Conservation (phyloP, 1,140 invertebrate genomes). For the Aphelenchoides fujianensis region DNA sequence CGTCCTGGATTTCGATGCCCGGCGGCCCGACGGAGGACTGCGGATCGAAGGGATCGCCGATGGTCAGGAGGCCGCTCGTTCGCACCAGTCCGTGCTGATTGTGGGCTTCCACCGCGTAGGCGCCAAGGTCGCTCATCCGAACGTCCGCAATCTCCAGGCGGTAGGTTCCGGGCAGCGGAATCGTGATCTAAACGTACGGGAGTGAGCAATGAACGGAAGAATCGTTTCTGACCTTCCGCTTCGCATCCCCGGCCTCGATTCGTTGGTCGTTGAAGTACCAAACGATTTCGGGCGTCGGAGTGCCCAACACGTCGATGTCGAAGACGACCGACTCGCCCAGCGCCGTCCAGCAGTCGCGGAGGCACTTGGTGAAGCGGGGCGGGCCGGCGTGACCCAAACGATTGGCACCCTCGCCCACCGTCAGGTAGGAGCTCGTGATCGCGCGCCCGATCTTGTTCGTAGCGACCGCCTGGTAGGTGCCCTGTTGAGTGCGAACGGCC, state of each 20-base stretch:
- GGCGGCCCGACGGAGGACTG: neutral
- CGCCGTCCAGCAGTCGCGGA: slow-evolving; percentile 49
- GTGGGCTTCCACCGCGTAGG: slow-evolving; percentile 45
- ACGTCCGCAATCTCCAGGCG: slow-evolving; percentile 27
- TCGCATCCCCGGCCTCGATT: slow-evolving; percentile 33
- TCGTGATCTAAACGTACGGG: slow-evolving; percentile 31
- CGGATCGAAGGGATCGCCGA: slow-evolving; percentile 33
- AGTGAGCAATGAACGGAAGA: too few species aligned
- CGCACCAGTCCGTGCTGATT: slow-evolving; percentile 53
- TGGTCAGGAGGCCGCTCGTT: slow-evolving; percentile 42
- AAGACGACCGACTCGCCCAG: slow-evolving; percentile 35
- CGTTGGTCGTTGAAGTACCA: slow-evolving; percentile 52
- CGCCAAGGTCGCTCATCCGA: slow-evolving; percentile 37
- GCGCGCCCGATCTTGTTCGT: slow-evolving; percentile 40
- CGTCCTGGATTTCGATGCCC: neutral
- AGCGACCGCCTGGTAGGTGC: slow-evolving; percentile 51
- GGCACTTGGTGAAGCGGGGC: slow-evolving; percentile 49
- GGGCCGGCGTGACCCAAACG: slow-evolving; percentile 43
- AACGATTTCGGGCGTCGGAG: slow-evolving; percentile 41
- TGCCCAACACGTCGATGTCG: slow-evolving; percentile 47
- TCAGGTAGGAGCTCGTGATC: slow-evolving; percentile 41
- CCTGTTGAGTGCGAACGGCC: slow-evolving; percentile 44
- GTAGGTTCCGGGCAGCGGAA: slow-evolving; percentile 27
- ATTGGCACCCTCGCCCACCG: slow-evolving; percentile 45
- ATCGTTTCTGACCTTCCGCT: neutral